These are phyloP conservation scores for Stegodyphus mimosarum DNA, from an alignment of 1,140 invertebrate genomes.

Conservation along the genomic window DNA sequence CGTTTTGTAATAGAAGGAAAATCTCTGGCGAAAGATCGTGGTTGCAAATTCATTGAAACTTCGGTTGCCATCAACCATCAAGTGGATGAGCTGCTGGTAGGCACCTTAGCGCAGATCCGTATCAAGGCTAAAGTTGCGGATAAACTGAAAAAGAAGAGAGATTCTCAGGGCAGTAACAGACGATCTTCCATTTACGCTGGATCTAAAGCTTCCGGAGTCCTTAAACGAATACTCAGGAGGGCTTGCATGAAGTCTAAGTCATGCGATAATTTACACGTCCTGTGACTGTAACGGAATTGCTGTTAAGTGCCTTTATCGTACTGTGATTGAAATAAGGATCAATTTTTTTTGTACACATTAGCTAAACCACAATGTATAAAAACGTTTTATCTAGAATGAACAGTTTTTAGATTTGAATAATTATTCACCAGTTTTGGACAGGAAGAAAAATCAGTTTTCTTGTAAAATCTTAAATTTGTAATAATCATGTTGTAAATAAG, in stretches of 20 bases:
- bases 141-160: conserved; percentile 47
- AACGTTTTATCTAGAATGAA: neutral
- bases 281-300: conserved; percentile 58
- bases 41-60: conserved; percentile 85
- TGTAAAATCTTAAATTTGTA: too few species aligned
- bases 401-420: neutral
- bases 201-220: conserved; percentile 64
- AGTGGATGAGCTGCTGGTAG: conserved; percentile 83
- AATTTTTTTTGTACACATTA: neutral
- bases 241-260: conserved; percentile 66
- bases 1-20: conserved; percentile 73
- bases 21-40: conserved; percentile 76
- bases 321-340: neutral
- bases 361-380: neutral
- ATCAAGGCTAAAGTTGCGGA: conserved; percentile 61
- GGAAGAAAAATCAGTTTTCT: neutral
- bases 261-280: conserved; percentile 68
- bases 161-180: conserved; percentile 16
- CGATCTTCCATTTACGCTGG: conserved; percentile 63
- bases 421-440: neutral
- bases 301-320: neutral
- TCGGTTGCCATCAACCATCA: conserved; percentile 83
- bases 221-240: conserved; percentile 65
- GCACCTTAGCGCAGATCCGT: conserved; percentile 75
- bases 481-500: too few species aligned